These are phyloP conservation scores for Drosophila ohnishii DNA, from an alignment of 1,140 invertebrate species.

Conservation along the genomic window DNA sequence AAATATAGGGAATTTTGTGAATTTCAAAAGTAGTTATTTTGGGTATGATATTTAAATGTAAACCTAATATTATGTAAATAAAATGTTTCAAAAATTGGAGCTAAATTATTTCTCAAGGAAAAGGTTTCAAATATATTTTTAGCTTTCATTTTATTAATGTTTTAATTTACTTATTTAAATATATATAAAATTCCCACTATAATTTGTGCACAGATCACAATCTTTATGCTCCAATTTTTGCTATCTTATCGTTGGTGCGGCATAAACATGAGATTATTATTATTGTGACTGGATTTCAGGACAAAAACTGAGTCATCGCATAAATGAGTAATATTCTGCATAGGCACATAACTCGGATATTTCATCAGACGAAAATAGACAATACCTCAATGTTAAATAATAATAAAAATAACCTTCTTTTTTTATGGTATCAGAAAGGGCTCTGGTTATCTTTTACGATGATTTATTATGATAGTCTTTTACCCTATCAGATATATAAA, in stretches of 20 bases:
- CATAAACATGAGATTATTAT: neutral
- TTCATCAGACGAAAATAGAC: slow-evolving; percentile 10
- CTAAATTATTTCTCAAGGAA: no score
- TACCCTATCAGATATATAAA: slow-evolving; percentile 5
- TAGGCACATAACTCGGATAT: neutral
- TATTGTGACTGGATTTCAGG: slow-evolving; percentile 9
- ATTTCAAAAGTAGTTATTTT: neutral
- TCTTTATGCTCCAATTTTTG: slow-evolving; percentile 8
- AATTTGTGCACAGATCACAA: neutral
- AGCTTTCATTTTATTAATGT: no score
- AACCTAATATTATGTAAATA: no score
- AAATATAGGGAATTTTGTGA: neutral
- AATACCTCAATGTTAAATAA: neutral
- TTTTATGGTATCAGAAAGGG: slow-evolving; percentile 3
- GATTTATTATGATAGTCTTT: neutral
- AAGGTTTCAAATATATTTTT: no score
- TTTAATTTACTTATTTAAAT: no score
- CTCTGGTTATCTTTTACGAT: slow-evolving; percentile 9
- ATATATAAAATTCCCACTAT: no score
- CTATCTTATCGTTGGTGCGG: slow-evolving; percentile 31
- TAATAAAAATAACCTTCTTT: neutral
- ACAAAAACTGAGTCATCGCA: neutral
- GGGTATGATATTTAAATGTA: no score
- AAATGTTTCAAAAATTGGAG: no score
- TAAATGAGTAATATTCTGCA: slow-evolving; percentile 9